Base-by-base conservation (phyloP, 1,140 invertebrate species). In the Uloborus diversus region DNA sequence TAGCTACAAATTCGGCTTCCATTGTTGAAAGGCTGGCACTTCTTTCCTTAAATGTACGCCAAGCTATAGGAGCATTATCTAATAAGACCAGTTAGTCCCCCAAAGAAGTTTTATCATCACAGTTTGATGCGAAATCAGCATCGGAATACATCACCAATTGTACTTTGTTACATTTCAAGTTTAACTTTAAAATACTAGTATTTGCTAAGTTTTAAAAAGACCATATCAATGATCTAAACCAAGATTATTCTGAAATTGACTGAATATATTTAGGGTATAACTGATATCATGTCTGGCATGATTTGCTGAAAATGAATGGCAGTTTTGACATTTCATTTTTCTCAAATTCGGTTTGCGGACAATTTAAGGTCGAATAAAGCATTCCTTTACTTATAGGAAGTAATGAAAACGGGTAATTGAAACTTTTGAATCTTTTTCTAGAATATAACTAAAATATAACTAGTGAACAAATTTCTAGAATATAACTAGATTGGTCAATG, bases 1-100 rank as follows among this genome's bases (percentile, higher is more conserved):
- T 70, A n/a, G 84, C 81, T 70, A 87, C 85, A 73, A 85, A 86
- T 88, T n/a, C 87, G 9, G 85, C 83, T 82, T 87, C 85, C 0
- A 83, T 83, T n/a, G 81, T 82, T 1, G 84, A 86, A 7, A 86
- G 81, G 84, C 84, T 51, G n/a, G n/a, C n/a, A n/a, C n/a, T n/a
- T n/a, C n/a, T n/a, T n/a, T n/a, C n/a, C n/a, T n/a, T n/a, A n/a
- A 81, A 83, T 57, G 81, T 80, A 14, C 79, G 56, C 85, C 85
- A 87, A 17, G 82, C 78, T 23, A 87, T 80, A 1, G 82, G 42
- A 32, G 25, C 42, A 25, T 42, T 23, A 13, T 37, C 64, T 17
- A 68, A 23, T 17, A 42, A 68, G 11, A 51, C 9, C 4, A 83
- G 27, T 30, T 59, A 62, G 2, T 81, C 84, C 20, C 79, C 81